phyloP scores from a whole-genome alignment of 2,888 invertebrate species.

The Yponomeuta sedellus region DNA sequence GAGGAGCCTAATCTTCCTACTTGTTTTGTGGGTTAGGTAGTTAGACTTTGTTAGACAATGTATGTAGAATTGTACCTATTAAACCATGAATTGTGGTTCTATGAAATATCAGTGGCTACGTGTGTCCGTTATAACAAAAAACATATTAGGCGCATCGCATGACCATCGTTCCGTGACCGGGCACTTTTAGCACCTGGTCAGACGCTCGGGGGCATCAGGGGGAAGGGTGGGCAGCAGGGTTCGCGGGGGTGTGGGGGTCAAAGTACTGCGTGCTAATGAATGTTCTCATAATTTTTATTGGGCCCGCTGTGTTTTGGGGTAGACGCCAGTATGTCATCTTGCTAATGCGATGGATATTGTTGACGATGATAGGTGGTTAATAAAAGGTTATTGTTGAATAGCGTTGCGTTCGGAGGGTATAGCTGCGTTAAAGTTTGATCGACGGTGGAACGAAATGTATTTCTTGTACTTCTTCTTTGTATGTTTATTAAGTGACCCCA shows the following conservation, averaged over 20 bases:
- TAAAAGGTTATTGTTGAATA: not conserved
- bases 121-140: conserved; percentile 70
- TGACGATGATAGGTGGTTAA: not conserved
- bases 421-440: too few species aligned
- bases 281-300: conserved; percentile 70
- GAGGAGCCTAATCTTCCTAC: too few species aligned
- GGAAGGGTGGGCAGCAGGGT: conserved; percentile 27
- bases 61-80: too few species aligned
- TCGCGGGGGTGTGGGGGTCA: conserved; percentile 45
- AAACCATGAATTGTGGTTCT: too few species aligned
- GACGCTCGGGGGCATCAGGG: conserved; percentile 32
- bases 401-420: not conserved
- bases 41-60: too few species aligned
- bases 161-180: conserved; percentile 72
- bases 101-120: conserved; percentile 51
- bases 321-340: conserved; percentile 59
- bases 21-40: too few species aligned
- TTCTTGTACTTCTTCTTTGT: too few species aligned
- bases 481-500: too few species aligned
- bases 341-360: conserved; percentile 12
- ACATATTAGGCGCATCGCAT: conserved; percentile 74
- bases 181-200: conserved; percentile 73
- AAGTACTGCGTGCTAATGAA: conserved; percentile 67
- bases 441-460: too few species aligned
- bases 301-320: conserved; percentile 61